Conservation (phyloP, 2,888 invertebrate genomes). For the Drosophila melanosoma region DNA sequence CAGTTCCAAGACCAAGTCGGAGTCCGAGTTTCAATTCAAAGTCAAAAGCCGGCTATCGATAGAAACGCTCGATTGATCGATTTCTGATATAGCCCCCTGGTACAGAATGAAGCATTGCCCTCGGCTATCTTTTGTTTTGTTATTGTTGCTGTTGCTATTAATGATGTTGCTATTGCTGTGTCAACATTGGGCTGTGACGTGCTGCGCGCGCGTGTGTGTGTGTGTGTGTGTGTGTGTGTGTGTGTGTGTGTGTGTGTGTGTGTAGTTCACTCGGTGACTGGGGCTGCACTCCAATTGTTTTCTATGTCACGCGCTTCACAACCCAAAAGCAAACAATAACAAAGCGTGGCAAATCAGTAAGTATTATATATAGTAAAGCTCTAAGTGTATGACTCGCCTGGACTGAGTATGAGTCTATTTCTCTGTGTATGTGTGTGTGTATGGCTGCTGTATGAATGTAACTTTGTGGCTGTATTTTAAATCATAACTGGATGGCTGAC, state of each 20-base stretch:
- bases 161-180: conserved; percentile 29
- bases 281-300: conserved; percentile 62
- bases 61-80: conserved; percentile 66
- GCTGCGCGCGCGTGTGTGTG: background rate
- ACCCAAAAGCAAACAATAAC: conserved; percentile 61
- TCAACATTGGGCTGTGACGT: conserved; percentile 42
- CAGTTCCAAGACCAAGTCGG: conserved; percentile 11
- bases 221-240: conserved; percentile 6
- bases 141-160: conserved; percentile 2
- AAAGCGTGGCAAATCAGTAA: conserved; percentile 30
- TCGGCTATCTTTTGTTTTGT: conserved; percentile 17
- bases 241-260: background rate
- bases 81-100: conserved; percentile 40
- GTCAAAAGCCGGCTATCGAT: conserved; percentile 43
- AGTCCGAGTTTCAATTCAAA: conserved; percentile 20
- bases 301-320: conserved; percentile 68
- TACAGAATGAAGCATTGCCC: conserved; percentile 45
- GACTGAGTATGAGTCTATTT: conserved; percentile 8
- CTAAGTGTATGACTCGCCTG: conserved; percentile 29
- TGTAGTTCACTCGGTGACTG: conserved; percentile 51
- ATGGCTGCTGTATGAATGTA: background rate
- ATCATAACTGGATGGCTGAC: conserved; percentile 36
- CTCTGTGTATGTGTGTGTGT: background rate
- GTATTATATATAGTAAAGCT: conserved; percentile 11
- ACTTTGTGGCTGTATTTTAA: conserved; percentile 7